phyloP scores from a whole-genome alignment of 2,888 invertebrate genomes.

The Agelastica alni region DNA sequence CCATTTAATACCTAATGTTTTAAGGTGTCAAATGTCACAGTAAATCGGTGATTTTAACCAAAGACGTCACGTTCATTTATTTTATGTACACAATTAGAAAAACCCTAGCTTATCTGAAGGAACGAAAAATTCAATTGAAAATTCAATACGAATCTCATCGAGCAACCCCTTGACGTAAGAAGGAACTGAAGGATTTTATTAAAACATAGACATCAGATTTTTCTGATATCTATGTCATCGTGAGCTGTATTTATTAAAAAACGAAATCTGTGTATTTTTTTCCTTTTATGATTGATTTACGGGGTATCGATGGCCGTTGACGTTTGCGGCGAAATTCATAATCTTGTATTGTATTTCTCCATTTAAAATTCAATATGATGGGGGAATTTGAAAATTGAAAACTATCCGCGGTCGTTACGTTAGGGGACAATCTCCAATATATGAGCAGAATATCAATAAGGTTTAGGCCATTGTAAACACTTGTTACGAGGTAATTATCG shows the following conservation, averaged over 20 bases:
- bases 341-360: constrained; percentile 48
- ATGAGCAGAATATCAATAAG: constrained; percentile 31
- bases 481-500: constrained; percentile 24
- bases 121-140: constrained; percentile 6
- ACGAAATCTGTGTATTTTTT: constrained; percentile 37
- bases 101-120: not conserved
- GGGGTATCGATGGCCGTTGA: constrained; percentile 53
- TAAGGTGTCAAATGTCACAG: too few species aligned
- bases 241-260: constrained; percentile 48
- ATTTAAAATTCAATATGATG: constrained; percentile 50
- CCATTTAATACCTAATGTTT: too few species aligned
- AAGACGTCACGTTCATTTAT: too few species aligned
- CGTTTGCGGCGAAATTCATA: constrained; percentile 53
- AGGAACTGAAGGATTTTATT: constrained; percentile 39
- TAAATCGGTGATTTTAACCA: too few species aligned
- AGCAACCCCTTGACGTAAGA: constrained; percentile 25
- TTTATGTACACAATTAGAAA: too few species aligned
- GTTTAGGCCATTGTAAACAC: constrained; percentile 28
- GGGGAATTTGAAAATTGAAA: constrained; percentile 47
- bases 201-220: constrained; percentile 46
- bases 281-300: constrained; percentile 50
- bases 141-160: constrained; percentile 12
- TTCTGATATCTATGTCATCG: constrained; percentile 39
- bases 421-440: constrained; percentile 28
- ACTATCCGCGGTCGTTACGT: constrained; percentile 38